Conservation (phyloP, 2,113 vertebrate genomes). For the Motacilla tschutschensis region DNA sequence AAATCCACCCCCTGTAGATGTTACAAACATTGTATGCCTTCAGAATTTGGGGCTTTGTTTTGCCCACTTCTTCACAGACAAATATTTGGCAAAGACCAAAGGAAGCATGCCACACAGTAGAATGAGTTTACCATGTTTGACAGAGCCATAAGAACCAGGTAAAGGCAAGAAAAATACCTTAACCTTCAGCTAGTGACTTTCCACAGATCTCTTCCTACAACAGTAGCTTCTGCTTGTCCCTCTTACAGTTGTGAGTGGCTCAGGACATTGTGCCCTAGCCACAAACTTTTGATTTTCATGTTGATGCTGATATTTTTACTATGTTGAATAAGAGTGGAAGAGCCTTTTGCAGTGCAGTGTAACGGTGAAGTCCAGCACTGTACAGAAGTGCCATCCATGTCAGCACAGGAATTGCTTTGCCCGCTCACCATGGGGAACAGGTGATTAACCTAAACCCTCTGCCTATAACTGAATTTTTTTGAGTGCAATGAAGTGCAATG, state of each 20-base stretch:
- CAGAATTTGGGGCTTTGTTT: neutral
- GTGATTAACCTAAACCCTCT: neutral
- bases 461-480: neutral
- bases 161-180: neutral
- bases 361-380: neutral
- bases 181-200: neutral
- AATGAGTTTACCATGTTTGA: neutral
- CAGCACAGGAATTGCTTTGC: neutral
- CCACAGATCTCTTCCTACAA: neutral
- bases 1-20: slow-evolving; percentile 18
- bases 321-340: neutral
- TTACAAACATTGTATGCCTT: slow-evolving; percentile 4
- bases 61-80: slow-evolving; percentile 24
- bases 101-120: neutral
- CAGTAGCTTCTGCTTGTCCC: neutral
- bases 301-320: neutral
- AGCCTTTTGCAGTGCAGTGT: neutral
- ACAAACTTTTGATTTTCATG: neutral
- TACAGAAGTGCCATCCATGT: neutral
- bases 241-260: neutral
- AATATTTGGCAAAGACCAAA: neutral
- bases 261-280: neutral
- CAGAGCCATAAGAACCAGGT: neutral
- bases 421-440: neutral
- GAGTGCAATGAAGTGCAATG: neutral